A percentile compares a stretch with the other conserved stretches of the same genome.
These are phyloP conservation scores for Suricata suricatta DNA, from an alignment of 2,113 vertebrate species.

Conservation along the genomic window DNA sequence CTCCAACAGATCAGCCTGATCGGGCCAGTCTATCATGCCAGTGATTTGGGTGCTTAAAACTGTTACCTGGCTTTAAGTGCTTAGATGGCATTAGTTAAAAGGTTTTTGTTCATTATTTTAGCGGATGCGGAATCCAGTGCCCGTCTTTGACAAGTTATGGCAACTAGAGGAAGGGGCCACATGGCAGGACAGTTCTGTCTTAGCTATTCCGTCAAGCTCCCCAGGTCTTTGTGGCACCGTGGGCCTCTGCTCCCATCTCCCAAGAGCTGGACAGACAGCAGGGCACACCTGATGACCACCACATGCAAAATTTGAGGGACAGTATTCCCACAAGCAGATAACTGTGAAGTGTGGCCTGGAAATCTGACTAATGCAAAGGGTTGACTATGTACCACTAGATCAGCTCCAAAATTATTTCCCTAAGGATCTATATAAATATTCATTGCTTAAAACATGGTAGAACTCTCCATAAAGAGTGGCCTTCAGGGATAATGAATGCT, in stretches of 20 bases:
- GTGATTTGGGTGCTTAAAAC: background rate
- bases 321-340: background rate
- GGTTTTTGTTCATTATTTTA: background rate
- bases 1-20: background rate
- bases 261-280: background rate
- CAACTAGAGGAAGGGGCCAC: background rate
- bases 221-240: background rate
- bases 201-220: background rate
- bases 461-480: background rate
- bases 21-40: background rate
- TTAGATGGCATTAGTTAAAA: background rate
- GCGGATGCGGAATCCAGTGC: background rate
- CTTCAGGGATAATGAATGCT: background rate
- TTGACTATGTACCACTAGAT: background rate
- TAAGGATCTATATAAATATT: background rate
- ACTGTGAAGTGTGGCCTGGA: background rate
- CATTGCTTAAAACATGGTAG: background rate
- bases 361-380: background rate
- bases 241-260: background rate
- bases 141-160: background rate
- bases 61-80: background rate
- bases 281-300: background rate
- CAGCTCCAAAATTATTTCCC: background rate
- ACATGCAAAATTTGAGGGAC: background rate
- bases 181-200: background rate